Conservation (phyloP, 2,888 invertebrate genomes). For the Cylloceria caligata region DNA sequence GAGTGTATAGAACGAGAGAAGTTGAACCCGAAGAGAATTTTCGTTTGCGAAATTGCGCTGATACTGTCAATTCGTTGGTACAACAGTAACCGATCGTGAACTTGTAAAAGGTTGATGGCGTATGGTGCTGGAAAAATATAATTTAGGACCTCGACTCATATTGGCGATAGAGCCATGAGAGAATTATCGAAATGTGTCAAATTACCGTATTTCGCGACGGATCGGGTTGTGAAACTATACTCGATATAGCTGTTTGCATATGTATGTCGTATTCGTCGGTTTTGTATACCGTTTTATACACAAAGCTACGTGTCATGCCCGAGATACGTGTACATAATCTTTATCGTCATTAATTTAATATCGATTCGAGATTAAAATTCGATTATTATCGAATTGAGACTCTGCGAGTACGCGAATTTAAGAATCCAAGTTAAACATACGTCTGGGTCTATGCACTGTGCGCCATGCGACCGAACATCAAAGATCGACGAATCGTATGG, state of each 20-base stretch:
- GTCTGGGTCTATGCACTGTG: conserved; percentile 6
- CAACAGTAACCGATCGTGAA: conserved; percentile 25
- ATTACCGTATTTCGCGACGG: conserved; percentile 38
- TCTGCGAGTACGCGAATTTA: conserved; percentile 1
- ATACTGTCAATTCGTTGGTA: conserved; percentile 10
- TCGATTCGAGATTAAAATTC: conserved; percentile 54
- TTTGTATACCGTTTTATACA: conserved; percentile 42
- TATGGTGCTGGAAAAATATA: conserved; percentile 36
- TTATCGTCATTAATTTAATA: conserved; percentile 55
- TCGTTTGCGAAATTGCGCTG: neutral
- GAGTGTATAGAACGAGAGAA: neutral
- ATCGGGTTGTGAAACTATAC: conserved; percentile 25
- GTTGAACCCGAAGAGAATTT: neutral
- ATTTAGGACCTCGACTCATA: conserved; percentile 43
- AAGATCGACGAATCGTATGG: conserved; percentile 20
- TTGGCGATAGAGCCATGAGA: conserved; percentile 25
- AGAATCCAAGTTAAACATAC: neutral
- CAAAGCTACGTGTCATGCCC: conserved; percentile 18
- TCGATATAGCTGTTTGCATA: conserved; percentile 24
- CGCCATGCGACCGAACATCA: neutral
- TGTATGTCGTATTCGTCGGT: conserved; percentile 18
- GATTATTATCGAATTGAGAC: conserved; percentile 3
- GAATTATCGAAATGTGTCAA: conserved; percentile 54
- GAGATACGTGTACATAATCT: conserved; percentile 31
- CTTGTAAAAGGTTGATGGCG: conserved; percentile 22